These are phyloP conservation scores for Pollachius pollachius DNA, from an alignment of 2,113 vertebrate species.

Conservation along the genomic window DNA sequence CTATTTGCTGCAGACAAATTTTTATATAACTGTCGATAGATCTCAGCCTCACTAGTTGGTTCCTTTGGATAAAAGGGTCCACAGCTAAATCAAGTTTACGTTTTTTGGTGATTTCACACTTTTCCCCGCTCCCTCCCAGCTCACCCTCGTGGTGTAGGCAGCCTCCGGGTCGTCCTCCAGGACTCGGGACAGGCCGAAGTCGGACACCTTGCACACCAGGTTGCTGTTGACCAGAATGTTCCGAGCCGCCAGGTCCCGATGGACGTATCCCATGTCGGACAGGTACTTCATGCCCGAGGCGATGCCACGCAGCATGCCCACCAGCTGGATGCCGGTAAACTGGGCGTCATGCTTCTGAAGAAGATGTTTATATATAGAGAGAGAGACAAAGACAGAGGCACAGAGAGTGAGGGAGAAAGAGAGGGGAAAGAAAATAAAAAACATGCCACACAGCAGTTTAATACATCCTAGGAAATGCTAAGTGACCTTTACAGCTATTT, in stretches of 20 bases:
- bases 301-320: slow-evolving; percentile 96
- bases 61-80: too few species aligned
- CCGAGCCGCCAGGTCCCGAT: slow-evolving; percentile 91
- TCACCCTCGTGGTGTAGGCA: slow-evolving; percentile 85
- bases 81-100: too few species aligned
- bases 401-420: too few species aligned
- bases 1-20: too few species aligned
- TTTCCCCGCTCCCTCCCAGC: neutral
- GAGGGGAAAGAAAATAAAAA: too few species aligned
- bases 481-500: too few species aligned
- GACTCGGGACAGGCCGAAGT: slow-evolving; percentile 94
- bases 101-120: too few species aligned
- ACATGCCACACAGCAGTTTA: too few species aligned
- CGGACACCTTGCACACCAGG: slow-evolving; percentile 97
- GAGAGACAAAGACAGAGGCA: too few species aligned
- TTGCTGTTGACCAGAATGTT: slow-evolving; percentile 98
- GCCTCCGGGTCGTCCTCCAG: slow-evolving; percentile 95
- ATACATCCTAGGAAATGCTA: too few species aligned
- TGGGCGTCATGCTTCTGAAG: neutral
- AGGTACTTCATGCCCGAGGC: slow-evolving; percentile 98
- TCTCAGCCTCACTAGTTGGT: neutral
- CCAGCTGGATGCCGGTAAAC: slow-evolving; percentile 96
- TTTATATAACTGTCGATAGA: too few species aligned
- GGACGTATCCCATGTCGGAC: slow-evolving; percentile 97
- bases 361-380: too few species aligned